A percentile compares a stretch with the other conserved stretches of the same genome.
Conservation (phyloP, 1,140 invertebrate genomes). For the Microplitis mediator region DNA sequence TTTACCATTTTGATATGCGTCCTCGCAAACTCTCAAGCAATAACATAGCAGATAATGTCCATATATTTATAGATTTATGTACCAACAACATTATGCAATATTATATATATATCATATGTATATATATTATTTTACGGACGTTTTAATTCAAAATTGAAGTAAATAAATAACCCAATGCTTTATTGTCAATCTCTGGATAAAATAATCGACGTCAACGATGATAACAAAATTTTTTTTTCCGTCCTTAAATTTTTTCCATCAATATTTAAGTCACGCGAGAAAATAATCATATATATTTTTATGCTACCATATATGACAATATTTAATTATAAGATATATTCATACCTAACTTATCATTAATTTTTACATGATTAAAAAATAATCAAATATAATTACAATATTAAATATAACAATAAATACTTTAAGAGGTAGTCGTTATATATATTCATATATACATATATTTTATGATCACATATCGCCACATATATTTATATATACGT, state of each 20-base stretch:
- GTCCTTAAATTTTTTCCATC: constrained; percentile 9
- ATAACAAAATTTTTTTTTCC: constrained; percentile 32
- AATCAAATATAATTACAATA: too few relatives aligned
- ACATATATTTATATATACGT: constrained; percentile 2
- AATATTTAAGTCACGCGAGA: constrained; percentile 2
- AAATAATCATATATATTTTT: constrained; percentile 6
- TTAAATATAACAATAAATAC: too few relatives aligned
- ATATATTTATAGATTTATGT: too few relatives aligned
- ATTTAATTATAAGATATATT: neutral
- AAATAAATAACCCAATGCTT: constrained; percentile 39
- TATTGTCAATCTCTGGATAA: constrained; percentile 51
- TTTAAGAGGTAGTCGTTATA: neutral
- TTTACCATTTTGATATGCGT: neutral
- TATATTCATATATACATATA: constrained; percentile 1
- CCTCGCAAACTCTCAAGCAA: too few relatives aligned
- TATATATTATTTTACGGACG: constrained; percentile 24
- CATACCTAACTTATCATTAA: neutral
- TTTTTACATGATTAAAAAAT: neutral
- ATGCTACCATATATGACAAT: constrained; percentile 5
- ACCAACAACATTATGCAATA: neutral
- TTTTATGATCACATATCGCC: neutral
- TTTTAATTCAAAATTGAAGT: constrained; percentile 23
- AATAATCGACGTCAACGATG: constrained; percentile 37
- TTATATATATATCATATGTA: neutral
- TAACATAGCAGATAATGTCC: too few relatives aligned